Evolutionary conservation across 2,797 vertebrate species (phyloP).

Genomic region (Vultur gryphus): DNA sequence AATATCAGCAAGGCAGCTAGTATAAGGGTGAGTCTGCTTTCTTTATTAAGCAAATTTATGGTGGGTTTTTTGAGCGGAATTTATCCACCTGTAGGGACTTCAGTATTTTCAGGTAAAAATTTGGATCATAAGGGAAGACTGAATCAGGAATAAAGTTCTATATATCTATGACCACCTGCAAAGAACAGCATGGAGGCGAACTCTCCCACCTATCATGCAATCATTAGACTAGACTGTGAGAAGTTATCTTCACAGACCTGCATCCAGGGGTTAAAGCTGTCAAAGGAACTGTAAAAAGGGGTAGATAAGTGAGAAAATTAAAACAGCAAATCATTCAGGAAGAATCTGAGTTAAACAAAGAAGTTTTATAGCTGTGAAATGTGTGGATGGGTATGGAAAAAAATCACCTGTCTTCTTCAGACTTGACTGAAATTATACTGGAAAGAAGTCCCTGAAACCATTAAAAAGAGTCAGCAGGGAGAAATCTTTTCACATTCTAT

Average conservation of each 20-base stretch:
- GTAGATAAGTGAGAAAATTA: neutral
- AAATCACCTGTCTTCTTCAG: neutral
- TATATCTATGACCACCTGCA: neutral
- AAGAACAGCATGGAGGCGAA: neutral
- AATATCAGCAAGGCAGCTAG: neutral
- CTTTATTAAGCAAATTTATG: neutral
- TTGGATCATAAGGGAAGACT: neutral
- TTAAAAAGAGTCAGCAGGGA: neutral
- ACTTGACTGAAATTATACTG: neutral
- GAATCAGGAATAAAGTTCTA: neutral
- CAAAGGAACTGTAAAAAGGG: neutral
- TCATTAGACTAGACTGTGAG: neutral
- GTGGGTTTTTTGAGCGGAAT: accelerated
- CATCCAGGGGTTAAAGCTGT: neutral
- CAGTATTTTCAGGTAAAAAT: neutral
- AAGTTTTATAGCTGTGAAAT: neutral
- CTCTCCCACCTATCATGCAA: neutral
- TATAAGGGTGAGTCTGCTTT: neutral
- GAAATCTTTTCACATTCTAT: neutral
- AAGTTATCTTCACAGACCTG: neutral
- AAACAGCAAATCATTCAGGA: neutral
- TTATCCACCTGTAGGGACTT: neutral
- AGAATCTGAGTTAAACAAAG: neutral
- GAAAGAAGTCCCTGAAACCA: neutral
- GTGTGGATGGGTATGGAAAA: neutral